Base-by-base conservation (phyloP, 1,140 invertebrate genomes). In the Bilobella aurantiaca region DNA sequence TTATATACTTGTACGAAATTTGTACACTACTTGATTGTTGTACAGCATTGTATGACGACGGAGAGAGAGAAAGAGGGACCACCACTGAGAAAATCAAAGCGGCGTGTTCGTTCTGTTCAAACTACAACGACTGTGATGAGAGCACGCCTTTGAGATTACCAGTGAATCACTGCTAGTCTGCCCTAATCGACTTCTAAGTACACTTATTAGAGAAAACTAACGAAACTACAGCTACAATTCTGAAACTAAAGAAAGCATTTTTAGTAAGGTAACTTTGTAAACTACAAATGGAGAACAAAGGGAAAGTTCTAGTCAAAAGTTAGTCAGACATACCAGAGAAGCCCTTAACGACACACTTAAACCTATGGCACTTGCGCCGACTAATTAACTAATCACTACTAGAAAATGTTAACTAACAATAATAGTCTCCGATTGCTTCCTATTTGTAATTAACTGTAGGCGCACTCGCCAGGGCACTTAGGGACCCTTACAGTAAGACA, bases 61-160 rank as follows among this genome's bases (percentile, higher is more conserved):
- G 23, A 76, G 62, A 63, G 60, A 63, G 60, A 67, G 27, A 59
- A 53, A 64, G 25, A 62, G 37, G 56, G 58, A 65, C 53, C 34
- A 63, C 65, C 65, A 69, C 65, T 67, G 69, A 63, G 65, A 69
- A 72, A 72, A 69, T 69, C 67, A 69, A 69, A 61, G 31, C 69
- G 71, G 71, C 71, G 71, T 72, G 71, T 72, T 72, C 71, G 71
- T 65, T 72, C 71, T 72, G 71, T 72, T 72, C 71, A 72, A 72
- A 72, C 68, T 69, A 72, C 68, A 72, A 72, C 71, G 68, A 69
- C 71, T 72, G 71, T 72, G 71, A 72, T 72, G 71, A 72, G 71
- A 72, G 64, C 71, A 72, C 71, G 71, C 71, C 71, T 72, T 72
- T 72, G 70, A 69, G 68, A 70, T 72, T 72, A 66, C 67, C 68